Base-by-base conservation (phyloP, 1,140 invertebrate species). In the Drosophila willistoni region DNA sequence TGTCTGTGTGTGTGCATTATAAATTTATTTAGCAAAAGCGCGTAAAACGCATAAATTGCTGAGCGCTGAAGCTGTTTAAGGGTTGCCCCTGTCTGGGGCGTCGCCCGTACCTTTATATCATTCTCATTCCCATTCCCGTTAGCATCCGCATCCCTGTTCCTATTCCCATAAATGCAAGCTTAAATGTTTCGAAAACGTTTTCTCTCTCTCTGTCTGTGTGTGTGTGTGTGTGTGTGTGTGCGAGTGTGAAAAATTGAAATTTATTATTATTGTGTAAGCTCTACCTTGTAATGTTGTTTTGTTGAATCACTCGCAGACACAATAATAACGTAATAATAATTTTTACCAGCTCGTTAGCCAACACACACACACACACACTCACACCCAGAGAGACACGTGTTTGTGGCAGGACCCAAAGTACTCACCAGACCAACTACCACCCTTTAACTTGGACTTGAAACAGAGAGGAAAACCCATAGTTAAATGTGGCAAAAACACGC, bases 251-350 rank as follows among this genome's bases (percentile, higher is more conserved):
- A 64, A 78, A 78, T 77, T 83, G 71, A 86, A 87, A 83, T 86
- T 86, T 89, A 77, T 89, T 89, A 84, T 84, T 59, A 59, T 59
- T 59, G 56, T 29, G 59, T 29, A 22, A 47, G 62, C 36, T 61
- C 63, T 73, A 84, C 82, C 82, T 81, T 72, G 62, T 64, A 47
- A 33, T 44, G 19, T 42, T 66, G 64, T 59, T 63, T 73, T 73
- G 66, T 68, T 76, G 73, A 80, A 80, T 87, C 79, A 73, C 80
- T 77, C 55, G 73, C 69, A 87, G 81, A 81, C 74, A 89, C 84
- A 84, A 89, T 89, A 89, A 89, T 89, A 89, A 89, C 76, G 84
- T 84, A 89, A 89, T 90, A 89, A 89, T 89, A 84, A 81, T 90
- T 84, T 90, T 89, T 84, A 51, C 85, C 84, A 87, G 89, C 84